A percentile compares a stretch with the other conserved stretches of the same genome.
Conservation (phyloP, 2,113 vertebrate species). For the Pelodiscus sinensis region DNA sequence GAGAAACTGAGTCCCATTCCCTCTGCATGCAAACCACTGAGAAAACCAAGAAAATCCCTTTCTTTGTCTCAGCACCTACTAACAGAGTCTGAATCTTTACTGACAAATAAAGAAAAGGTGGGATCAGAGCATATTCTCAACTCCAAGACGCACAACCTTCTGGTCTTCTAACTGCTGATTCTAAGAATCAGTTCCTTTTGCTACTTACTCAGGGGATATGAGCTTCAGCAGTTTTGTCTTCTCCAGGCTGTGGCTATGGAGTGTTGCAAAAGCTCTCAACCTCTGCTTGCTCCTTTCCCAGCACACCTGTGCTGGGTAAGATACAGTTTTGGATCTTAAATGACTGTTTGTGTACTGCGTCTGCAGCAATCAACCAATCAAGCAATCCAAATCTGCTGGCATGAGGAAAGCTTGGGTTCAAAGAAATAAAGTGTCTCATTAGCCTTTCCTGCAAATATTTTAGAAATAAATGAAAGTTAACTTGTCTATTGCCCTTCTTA, state of each 20-base stretch:
- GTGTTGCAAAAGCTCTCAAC: neutral
- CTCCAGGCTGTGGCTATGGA: neutral
- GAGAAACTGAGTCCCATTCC: too few species aligned
- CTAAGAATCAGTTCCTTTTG: neutral
- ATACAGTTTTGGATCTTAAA: neutral
- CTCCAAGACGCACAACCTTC: neutral
- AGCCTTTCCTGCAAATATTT: neutral
- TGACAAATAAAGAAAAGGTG: neutral
- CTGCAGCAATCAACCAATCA: neutral
- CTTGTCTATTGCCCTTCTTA: neutral
- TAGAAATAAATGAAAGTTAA: slow-evolving; percentile 1
- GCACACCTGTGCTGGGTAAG: neutral
- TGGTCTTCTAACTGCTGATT: neutral
- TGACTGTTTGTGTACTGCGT: neutral
- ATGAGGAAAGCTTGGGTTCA: neutral
- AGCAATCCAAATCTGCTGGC: neutral
- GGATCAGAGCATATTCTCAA: neutral
- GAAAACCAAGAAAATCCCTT: too few species aligned
- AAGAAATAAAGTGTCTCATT: neutral
- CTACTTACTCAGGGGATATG: neutral
- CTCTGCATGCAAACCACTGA: too few species aligned
- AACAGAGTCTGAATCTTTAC: neutral
- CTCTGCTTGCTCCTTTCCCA: fast-evolving
- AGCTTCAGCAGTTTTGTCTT: neutral
- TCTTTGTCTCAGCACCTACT: too few species aligned